These are phyloP conservation scores for Epirrhoe alternata DNA, from an alignment of 2,888 invertebrate species.

Conservation along the genomic window DNA sequence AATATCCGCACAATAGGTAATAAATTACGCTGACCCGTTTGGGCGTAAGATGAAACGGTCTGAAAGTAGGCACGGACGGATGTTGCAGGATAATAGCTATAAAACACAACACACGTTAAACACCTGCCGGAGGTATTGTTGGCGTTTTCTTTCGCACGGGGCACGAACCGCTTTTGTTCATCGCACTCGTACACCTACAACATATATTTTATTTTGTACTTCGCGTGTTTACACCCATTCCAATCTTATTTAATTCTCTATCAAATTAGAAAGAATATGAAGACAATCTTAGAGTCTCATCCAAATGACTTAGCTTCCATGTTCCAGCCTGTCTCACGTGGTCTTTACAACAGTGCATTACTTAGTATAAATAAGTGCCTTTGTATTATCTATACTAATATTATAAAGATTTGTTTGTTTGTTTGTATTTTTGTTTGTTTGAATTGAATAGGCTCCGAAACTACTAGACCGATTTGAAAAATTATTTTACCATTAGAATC, in stretches of 20 bases:
- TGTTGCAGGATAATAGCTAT: constrained; percentile 72
- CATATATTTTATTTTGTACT: constrained; percentile 22
- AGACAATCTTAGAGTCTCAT: background rate
- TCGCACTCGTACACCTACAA: constrained; percentile 27
- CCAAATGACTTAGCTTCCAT: background rate
- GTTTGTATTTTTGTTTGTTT: no score
- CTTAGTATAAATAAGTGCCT: no score
- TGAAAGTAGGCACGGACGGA: constrained; percentile 75
- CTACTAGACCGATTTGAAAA: no score
- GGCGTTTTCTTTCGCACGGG: constrained; percentile 63
- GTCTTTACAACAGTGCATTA: no score
- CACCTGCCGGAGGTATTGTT: constrained; percentile 70
- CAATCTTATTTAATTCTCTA: constrained; percentile 10
- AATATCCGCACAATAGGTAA: constrained; percentile 85
- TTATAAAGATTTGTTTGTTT: no score
- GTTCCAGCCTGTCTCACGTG: no score
- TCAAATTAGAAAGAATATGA: background rate
- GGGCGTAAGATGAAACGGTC: constrained; percentile 81
- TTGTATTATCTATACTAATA: no score
- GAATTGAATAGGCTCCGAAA: no score
- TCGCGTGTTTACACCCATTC: constrained; percentile 23
- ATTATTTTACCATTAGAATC: no score
- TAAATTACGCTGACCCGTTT: constrained; percentile 83
- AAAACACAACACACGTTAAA: constrained; percentile 74
- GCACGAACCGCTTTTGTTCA: constrained; percentile 54